Percentiles rank a stretch among this genome's conserved stretches.
Conservation (phyloP, 2,888 invertebrate genomes). For the Mongoloraphidia duomilia region DNA sequence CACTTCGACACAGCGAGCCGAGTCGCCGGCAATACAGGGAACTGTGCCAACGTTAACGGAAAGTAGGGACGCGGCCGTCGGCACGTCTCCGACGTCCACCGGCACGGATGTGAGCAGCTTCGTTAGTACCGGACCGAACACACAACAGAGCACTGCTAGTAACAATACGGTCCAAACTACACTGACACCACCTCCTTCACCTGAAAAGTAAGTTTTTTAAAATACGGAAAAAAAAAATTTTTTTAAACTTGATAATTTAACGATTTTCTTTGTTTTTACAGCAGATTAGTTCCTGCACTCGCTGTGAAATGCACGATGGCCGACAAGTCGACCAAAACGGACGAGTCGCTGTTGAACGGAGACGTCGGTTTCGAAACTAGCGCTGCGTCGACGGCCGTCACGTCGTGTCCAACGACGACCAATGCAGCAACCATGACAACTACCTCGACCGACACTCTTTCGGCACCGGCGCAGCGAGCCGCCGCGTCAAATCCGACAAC, state of each 20-base stretch:
- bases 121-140: background rate
- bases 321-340: conserved; percentile 60
- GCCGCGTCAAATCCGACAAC: conserved; percentile 5
- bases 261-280: conserved; percentile 6
- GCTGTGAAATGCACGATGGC: conserved; percentile 37
- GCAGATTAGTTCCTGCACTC: conserved; percentile 28
- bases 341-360: conserved; percentile 27
- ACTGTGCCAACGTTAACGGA: conserved; percentile 12
- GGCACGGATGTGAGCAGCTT: no score
- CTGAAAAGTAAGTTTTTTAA: conserved; percentile 37
- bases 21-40: conserved; percentile 9
- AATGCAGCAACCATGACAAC: conserved; percentile 41
- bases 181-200: conserved; percentile 44
- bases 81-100: conserved; percentile 3
- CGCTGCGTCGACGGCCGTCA: conserved; percentile 6
- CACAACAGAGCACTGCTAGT: background rate
- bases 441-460: conserved; percentile 19
- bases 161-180: conserved; percentile 27
- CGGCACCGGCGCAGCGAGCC: conserved; percentile 20
- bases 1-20: conserved; percentile 23
- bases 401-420: conserved; percentile 29
- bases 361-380: conserved; percentile 19
- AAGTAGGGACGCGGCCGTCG: conserved; percentile 7
- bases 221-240: background rate
- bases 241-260: background rate